Base-by-base conservation (phyloP, 2,888 invertebrate species). In the Mechanitis mazaeus region DNA sequence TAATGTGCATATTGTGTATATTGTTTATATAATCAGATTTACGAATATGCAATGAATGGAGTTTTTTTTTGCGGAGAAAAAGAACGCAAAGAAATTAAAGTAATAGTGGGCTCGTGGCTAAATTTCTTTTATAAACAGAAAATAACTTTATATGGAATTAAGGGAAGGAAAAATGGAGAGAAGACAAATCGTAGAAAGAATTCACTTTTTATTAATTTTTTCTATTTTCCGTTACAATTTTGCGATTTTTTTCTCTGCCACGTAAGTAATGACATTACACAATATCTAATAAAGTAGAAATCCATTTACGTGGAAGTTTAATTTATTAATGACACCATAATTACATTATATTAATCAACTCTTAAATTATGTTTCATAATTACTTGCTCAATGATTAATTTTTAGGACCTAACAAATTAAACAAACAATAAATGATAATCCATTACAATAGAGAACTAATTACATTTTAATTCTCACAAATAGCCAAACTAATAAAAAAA, bases 221-320 rank as follows among this genome's bases (percentile, higher is more conserved):
- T 87, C 86, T 87, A 86, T 81, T 74, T 82, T 83, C 79, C 78
- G 83, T 88, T 87, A 89, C 88, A 89, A 84, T 90, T 90, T 90
- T 88, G 84, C 89, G 82, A 84, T 88, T 88, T 90, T 85, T 87
- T 85, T 88, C 76, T 81, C 81, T 81, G 85, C 84, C 86, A 87
- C 85, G 75, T 81, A 77, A 79, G 80, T 83, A 81, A 77, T 73
- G 81, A 83, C 79, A 85, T 83, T 85, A 85, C 84, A 87, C 81
- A 85, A 82, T 84, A 83, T 85, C 83, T 85, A 87, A 85, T 87
- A 87, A 87, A 87, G 85, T 87, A 87, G 84, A 88, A 87, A 86
- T 85, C 78, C 82, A 83, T 83, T 80, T 84, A 87, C 75, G 82
- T 85, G 86, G 83, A 86, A 87, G 84, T 85, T 87, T 82, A 84